Conservation (phyloP, 2,113 vertebrate species). For the Channa argus region DNA sequence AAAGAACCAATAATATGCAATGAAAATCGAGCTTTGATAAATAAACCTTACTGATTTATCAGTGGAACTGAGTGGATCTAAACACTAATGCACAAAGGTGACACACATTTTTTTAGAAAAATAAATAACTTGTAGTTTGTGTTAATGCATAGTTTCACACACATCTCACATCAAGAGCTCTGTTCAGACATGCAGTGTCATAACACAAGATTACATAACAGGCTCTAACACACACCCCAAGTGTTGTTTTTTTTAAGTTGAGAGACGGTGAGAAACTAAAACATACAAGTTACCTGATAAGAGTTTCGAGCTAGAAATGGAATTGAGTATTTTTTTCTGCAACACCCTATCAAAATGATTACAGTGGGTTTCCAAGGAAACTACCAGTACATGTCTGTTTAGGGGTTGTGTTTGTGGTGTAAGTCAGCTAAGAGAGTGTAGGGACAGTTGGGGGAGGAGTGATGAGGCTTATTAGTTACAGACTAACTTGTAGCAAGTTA, state of each 20-base stretch:
- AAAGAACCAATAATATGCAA: not conserved
- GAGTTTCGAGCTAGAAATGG: constrained; percentile 12
- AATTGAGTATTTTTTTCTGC: constrained; percentile 35
- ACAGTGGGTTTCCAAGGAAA: constrained; percentile 56
- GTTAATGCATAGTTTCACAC: constrained; percentile 10
- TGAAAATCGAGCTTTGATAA: not conserved
- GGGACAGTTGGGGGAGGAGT: not conserved
- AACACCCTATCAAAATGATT: constrained; percentile 32
- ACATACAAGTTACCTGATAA: constrained; percentile 57
- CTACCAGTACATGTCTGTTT: not conserved
- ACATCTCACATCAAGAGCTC: constrained; percentile 5
- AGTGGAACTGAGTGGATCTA: not conserved
- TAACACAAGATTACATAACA: constrained; percentile 56
- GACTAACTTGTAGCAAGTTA: not conserved
- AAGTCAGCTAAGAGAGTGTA: not conserved
- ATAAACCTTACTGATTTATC: not conserved
- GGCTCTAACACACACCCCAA: constrained; percentile 53
- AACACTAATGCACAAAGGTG: not conserved
- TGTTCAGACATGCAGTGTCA: constrained; percentile 58
- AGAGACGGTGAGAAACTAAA: constrained; percentile 46
- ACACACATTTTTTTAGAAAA: not conserved
- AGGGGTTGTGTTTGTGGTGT: constrained; percentile 13
- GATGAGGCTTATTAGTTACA: not conserved
- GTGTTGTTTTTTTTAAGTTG: constrained; percentile 19
- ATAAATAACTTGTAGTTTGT: not conserved